Evolutionary conservation across 2,113 vertebrate genomes (phyloP), one percentile per base, ranked within the genome.

Genomic region (Hemichromis elongatus): DNA sequence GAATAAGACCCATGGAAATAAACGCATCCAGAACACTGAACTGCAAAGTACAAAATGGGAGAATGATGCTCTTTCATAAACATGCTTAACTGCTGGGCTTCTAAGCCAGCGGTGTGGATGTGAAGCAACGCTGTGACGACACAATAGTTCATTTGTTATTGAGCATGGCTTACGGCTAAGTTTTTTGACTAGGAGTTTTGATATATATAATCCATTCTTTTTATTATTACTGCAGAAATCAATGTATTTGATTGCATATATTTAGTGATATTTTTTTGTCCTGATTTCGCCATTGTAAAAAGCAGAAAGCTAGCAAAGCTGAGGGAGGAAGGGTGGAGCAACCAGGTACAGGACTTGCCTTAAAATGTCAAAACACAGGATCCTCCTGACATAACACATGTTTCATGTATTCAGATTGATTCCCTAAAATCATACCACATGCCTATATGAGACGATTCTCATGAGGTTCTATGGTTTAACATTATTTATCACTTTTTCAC

Each of bases 21-120:
- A 81, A 86, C 1, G 12, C 77, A 85, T 82, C 45, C 66, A 73
- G 81, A 90, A 57, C 33, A 7, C 11, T 9, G 80, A 57, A 55
- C n/a, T 63, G 86, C 59, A 81, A 78, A 79, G 84, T 24, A 45
- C 26, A 70, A 84, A 90, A 82, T 3, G 81, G 30, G 77, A 77
- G 79, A 78, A 42, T 37, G 70, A 83, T 66, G 42, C 59, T 83
- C 88, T 93, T 81, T 89, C 73, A 86, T 30, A 57, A 79, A 80
- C 30, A 82, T 11, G 50, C 80, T 88, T 59, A 50, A 79, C 75
- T 13, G 19, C 16, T 47, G 54, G 33, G 40, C 53, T 79, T 88
- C 54, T 28, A 30, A 79, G 77, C 45, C 35, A 80, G 61, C 12
- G 5, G 30, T 80, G 78, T 84, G 59, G 24, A 33, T 52, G 28